Evolutionary conservation across 1,140 invertebrate genomes (phyloP), one percentile per base, ranked within the genome.

Genomic region (Cotesia glomerata): DNA sequence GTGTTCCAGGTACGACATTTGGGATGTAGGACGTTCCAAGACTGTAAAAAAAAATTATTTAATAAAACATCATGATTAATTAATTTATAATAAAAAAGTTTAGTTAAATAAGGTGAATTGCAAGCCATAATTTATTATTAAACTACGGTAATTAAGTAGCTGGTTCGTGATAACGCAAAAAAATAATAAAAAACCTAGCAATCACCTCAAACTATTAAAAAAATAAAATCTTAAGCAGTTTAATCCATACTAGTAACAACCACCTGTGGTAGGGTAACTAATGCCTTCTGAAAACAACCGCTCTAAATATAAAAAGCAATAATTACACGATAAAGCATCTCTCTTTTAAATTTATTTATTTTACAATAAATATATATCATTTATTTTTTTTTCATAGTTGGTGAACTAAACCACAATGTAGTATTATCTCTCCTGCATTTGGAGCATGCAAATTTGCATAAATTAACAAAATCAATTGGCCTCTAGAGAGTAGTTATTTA

Each of bases 1-100:
- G 79, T 95, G 94, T 82, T 96, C 94, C 77, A 95, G 86, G 85
- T 95, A 95, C 72, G 94, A 96, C 91, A 95, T 93, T 86, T 95
- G 94, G 54, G 95, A 96, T 56, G 93, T 91, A 69, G 94, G 94
- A 78, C 94, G 88, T 85, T 95, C 94, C 88, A 94, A 87, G 89
- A 95, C 94, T 95, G 88, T 80, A 90, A 90, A 26, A 26, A 26
- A 26, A 26, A 26, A 26, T 26, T 26, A 26, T 26, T 26, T 32
- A 7, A 51, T 36, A 65, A 51, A 13, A 71, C 35, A 65, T 36
- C 7, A 36, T 26, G 26, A 26, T 26, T 26, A 26, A 26, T 26
- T 26, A 26, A 26, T 26, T 26, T 2, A 26, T 26, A 26, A 26
- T 26, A 2, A 1, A 26, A 26, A 26, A 26, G 26, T 26, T 26